Base-by-base conservation (phyloP, 2,888 invertebrate species). In the Entomobrya proxima region DNA sequence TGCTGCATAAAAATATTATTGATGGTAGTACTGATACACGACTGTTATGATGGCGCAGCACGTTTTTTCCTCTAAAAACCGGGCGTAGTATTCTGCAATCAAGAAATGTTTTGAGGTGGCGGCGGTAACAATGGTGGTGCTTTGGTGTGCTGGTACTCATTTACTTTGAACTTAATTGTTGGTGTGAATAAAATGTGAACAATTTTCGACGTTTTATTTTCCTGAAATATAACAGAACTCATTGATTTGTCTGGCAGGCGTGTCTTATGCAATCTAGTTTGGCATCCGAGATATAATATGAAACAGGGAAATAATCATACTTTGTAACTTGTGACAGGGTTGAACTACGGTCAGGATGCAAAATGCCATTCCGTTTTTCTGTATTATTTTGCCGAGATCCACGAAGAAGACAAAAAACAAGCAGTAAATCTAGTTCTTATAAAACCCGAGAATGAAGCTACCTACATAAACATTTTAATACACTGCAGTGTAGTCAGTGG, bases 361-460 rank as follows among this genome's bases (percentile, higher is more conserved):
- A n/a, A n/a, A n/a, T n/a, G n/a, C 13, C 27, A 55, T 27, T 24
- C 9, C 55, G 27, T 24, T 55, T 52, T 27, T 24, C 9, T 27
- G 27, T 24, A 27, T 52, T 55, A 18, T 61, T 61, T 61, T 30
- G n/a, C 30, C 40, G 52, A 9, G 55, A 74, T 74, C n/a, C 72
- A 74, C 72, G 75, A 75, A 30, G 27, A 52, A 75, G 61, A 61
- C 61, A 61, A 61, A 32, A 61, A 61, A 32, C 30, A 0, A 15
- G 61, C 32, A 32, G 15, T 13, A 50, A 74, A 50, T 13, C 69
- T 18, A 4, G 44, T 74, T 40, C 40, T 69, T 37, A 13, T n/a
- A 69, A 69, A 40, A n/a, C 0, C 37, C 24, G 24, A 44, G 50
- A 50, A 50, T 50, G n/a, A 6, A 50, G 21, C 21, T 55, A n/a